Evolutionary conservation across 2,113 vertebrate genomes (phyloP).

Genomic region (Mandrillus leucophaeus): DNA sequence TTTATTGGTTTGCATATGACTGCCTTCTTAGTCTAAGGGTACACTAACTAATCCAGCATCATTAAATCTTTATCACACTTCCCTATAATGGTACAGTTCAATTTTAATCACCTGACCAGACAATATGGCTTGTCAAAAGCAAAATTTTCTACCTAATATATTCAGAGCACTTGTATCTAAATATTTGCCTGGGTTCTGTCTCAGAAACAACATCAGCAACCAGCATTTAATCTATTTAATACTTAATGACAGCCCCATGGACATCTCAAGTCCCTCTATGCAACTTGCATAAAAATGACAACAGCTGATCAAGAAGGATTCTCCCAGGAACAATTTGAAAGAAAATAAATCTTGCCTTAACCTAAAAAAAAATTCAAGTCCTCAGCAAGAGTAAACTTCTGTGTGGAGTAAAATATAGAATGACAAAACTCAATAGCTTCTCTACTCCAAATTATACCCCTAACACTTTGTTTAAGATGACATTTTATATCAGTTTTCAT

Average conservation of each 20-base stretch:
- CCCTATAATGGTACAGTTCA: background rate
- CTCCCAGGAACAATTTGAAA: background rate
- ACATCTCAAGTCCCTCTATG: background rate
- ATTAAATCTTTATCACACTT: slow-evolving; percentile 1
- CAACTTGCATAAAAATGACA: slow-evolving; percentile 6
- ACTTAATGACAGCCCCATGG: background rate
- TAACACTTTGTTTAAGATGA: background rate
- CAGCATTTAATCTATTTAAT: background rate
- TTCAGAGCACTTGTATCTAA: background rate
- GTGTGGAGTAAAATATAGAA: background rate
- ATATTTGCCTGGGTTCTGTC: background rate
- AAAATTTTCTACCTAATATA: background rate
- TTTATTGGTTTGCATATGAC: background rate
- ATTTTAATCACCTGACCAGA: background rate
- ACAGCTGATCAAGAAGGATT: background rate
- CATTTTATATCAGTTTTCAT: background rate
- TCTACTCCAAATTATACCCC: background rate
- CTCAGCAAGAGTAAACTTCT: background rate
- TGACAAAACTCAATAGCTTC: background rate
- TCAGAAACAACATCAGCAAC: slow-evolving; percentile 36
- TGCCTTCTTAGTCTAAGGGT: background rate
- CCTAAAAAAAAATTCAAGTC: background rate
- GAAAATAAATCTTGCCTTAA: background rate
- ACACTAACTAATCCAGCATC: background rate
- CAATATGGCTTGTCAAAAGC: background rate